Evolutionary conservation across 1,140 invertebrate genomes (phyloP), one percentile per base, ranked within the genome.

Genomic region (Piezodorus guildinii): DNA sequence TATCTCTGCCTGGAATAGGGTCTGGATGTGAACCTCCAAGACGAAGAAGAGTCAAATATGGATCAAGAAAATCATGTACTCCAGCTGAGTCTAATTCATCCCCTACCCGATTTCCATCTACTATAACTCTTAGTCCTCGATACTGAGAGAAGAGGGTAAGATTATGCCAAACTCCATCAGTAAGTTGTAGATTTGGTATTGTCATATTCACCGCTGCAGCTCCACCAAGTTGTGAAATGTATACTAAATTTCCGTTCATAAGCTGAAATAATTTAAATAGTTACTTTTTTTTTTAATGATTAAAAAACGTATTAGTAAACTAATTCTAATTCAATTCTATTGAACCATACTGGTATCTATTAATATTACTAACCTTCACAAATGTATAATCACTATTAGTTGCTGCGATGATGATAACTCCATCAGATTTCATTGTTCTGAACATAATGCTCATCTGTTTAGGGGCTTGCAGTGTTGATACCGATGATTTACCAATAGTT

Each of bases 1-100:
- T 69, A 62, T 79, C 77, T 78, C 74, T 59, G 63, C 70, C 56
- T 78, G 71, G 72, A 79, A 78, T 70, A 83, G 83, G 8, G 76
- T 79, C 77, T 34, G 72, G 69, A 67, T 79, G 78, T 0, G 82
- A 79, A 17, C 89, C 90, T 25, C 91, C 92, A 52, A 94, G 71
- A 0, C 83, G 85, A 2, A 95, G 71, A 5, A 82, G 78, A 0
- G 89, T 89, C 10, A 95, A 74, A 71, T 94, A 94, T 2, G 91
- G 90, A 75, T 94, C 92, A 10, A 94, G 77, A 72, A 94, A 94
- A 71, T 95, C 90, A 71, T 96, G 92, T 1, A 92, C 86, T 14
- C 88, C 86, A 15, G 83, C 84, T 2, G 84, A 79, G 71, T 94
- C 90, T 3, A 94, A 76, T 71, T 92, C 90, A 69, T 94, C 90